A percentile compares a stretch with the other conserved stretches of the same genome.
These are phyloP conservation scores for Astyanax mexicanus DNA, from an alignment of 2,797 vertebrate species.

Conservation along the genomic window DNA sequence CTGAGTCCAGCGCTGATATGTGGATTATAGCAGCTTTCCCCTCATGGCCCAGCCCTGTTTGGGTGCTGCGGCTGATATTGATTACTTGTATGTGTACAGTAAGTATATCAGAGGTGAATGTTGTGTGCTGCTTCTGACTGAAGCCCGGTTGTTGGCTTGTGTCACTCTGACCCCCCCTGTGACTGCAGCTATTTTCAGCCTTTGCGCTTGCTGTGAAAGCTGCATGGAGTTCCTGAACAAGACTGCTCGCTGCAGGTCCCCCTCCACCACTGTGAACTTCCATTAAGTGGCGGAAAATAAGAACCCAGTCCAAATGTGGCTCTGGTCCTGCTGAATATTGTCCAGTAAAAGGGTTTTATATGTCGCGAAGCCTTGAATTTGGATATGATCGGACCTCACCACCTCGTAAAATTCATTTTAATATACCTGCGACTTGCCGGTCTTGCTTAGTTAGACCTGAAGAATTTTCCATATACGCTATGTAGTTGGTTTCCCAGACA, in stretches of 20 bases:
- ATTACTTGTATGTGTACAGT: conserved; percentile 43
- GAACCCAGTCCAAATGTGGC: conserved; percentile 1
- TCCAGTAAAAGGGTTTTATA: background rate
- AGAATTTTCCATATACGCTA: background rate
- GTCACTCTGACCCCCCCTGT: conserved; percentile 52
- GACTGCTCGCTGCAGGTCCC: conserved; percentile 44
- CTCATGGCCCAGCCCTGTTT: conserved; percentile 13
- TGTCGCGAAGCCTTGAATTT: background rate
- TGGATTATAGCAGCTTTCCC: conserved; percentile 21
- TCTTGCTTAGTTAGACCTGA: conserved; percentile 7
- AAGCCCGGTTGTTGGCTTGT: conserved; percentile 38
- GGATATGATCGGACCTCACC: background rate
- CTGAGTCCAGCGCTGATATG: background rate
- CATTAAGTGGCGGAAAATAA: conserved; percentile 17
- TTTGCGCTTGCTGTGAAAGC: conserved; percentile 46
- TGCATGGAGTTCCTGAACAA: conserved; percentile 50
- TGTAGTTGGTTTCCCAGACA: no score
- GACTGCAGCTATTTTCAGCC: conserved; percentile 57
- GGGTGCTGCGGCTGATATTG: conserved; percentile 32
- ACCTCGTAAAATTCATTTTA: conserved; percentile 19
- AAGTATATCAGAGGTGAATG: conserved; percentile 43
- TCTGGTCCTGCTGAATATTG: background rate
- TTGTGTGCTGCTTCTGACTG: conserved; percentile 37
- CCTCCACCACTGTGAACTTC: conserved; percentile 35
- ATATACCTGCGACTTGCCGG: conserved; percentile 13